Base-by-base conservation (phyloP, 92 coral and sea anemone genomes). In the Virgularia gustaviana region DNA sequence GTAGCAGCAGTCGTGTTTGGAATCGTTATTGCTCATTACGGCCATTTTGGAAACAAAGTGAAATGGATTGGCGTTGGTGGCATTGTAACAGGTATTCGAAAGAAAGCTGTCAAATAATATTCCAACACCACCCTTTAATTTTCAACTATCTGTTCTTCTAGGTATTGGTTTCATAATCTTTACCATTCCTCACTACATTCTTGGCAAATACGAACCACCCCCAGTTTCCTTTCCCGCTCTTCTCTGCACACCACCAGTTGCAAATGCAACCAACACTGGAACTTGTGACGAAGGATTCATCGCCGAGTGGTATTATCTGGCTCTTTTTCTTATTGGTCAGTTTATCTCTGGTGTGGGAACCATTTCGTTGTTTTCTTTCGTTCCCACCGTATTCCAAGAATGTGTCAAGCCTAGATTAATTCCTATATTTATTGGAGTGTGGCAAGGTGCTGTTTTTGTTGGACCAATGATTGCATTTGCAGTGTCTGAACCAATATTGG, bases 381-480 rank as follows among this genome's bases (percentile, higher is more conserved):
- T 56, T 23, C 57, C 72, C 9, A 49, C 54, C 6, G 6, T 19
- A 11, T 41, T 65, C 35, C 15, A 41, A 42, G 72, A 65, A 32
- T 37, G 33, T 0, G 19, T 65, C n/a, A 65, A 32, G 10, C 36
- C 18, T 16, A 65, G 44, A 32, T 22, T 22, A 10, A 38, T 43
- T 1, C 72, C 72, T 13, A 24, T 65, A 23, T 36, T 15, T 12
- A 8, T 65, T 19, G 72, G 52, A 39, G 2, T 65, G 5, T 65
- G 72, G 72, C 54, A 65, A 19, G 54, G 22, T 3, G 4, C 72
- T 4, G 55, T 42, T 11, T 42, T 65, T 4, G 2, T 23, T 19
- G 72, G 72, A 42, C 55, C 72, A 18, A 25, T 65, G 55, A 42
- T 65, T 24, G 72, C 55, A 15, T 65, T 41, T 42, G 72, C 51